These are phyloP conservation scores for Mactromeris polynyma DNA, from an alignment of 2,888 invertebrate species.

Conservation along the genomic window DNA sequence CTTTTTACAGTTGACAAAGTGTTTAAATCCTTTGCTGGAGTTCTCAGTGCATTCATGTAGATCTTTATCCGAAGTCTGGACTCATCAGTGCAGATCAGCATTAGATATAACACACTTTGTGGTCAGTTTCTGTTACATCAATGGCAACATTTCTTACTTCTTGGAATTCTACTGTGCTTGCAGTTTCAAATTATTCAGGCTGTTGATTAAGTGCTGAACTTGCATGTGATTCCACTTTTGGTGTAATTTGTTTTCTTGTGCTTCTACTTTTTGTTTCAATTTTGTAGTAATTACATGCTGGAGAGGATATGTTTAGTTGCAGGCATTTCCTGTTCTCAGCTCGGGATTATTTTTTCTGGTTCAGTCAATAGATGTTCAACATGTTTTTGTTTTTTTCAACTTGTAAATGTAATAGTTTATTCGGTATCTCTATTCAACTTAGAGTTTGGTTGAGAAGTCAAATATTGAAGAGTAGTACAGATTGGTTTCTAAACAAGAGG, in stretches of 20 bases:
- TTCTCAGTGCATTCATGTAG: no score
- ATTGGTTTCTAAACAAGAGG: not conserved
- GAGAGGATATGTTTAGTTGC: not conserved
- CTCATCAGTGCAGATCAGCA: no score
- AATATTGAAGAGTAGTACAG: not conserved
- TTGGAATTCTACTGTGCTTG: not conserved
- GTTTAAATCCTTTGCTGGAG: no score
- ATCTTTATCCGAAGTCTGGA: no score
- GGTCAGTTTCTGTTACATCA: no score
- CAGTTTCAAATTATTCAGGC: not conserved
- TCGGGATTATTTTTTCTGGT: not conserved
- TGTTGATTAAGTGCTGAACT: not conserved
- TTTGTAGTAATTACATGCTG: not conserved
- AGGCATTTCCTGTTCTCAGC: not conserved
- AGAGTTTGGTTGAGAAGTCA: conserved; percentile 1
- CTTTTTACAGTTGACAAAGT: no score
- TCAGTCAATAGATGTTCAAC: not conserved
- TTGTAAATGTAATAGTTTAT: not conserved
- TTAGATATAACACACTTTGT: no score
- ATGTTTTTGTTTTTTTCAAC: not conserved
- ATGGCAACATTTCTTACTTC: no score
- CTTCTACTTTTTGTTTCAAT: not conserved
- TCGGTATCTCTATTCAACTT: not conserved
- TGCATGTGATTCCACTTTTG: not conserved
- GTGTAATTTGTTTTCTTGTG: not conserved